Percentiles rank a stretch among this genome's conserved stretches.
Conservation (phyloP, 2,797 vertebrate genomes). For the Thunnus albacares region DNA sequence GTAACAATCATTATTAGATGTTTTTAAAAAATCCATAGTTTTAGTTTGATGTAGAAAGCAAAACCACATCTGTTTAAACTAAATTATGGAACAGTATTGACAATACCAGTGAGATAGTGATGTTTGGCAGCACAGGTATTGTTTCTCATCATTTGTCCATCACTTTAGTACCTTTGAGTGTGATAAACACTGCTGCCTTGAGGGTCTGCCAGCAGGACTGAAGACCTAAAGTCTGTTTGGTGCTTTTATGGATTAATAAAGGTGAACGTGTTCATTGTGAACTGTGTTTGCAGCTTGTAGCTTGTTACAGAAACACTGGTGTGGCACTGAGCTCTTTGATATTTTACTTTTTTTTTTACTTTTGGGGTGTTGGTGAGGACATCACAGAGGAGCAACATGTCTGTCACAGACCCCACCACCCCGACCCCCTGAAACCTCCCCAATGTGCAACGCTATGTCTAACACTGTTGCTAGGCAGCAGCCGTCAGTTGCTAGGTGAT, state of each 20-base stretch:
- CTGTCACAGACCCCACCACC: neutral
- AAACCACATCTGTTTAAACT: no score
- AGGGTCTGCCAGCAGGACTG: no score
- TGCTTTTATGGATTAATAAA: neutral
- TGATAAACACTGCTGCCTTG: neutral
- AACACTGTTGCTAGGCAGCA: slow-evolving; percentile 79
- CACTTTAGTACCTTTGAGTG: neutral
- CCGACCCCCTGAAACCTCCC: slow-evolving; percentile 17
- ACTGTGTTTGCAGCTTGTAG: neutral
- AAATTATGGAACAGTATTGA: no score
- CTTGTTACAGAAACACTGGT: no score
- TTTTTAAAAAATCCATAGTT: no score
- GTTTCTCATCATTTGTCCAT: no score
- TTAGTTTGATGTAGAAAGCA: no score
- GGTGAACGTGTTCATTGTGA: neutral
- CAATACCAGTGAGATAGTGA: no score
- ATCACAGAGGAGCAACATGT: slow-evolving; percentile 30
- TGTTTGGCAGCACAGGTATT: no score
- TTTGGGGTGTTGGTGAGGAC: slow-evolving; percentile 30
- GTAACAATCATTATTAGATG: no score
- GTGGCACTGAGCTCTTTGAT: neutral
- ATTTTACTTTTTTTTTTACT: neutral
- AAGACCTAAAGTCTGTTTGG: no score
- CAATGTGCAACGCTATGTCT: slow-evolving; percentile 39
- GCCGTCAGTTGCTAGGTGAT: slow-evolving; percentile 79